These are phyloP conservation scores for Nothobranchius furzeri DNA, from an alignment of 2,113 vertebrate species.

Conservation along the genomic window DNA sequence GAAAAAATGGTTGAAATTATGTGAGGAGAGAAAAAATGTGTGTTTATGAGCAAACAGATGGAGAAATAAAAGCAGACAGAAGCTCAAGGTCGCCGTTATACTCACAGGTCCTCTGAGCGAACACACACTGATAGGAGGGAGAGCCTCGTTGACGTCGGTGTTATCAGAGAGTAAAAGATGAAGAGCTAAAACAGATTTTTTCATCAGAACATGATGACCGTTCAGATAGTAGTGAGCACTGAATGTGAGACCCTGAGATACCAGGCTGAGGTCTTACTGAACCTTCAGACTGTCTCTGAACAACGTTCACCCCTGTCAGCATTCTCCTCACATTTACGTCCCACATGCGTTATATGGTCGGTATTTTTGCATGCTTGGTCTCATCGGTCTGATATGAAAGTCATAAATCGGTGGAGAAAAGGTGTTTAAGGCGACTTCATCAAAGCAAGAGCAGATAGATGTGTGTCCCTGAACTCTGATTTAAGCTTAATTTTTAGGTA, in stretches of 20 bases:
- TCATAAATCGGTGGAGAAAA: background rate
- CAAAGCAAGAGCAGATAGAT: too few relatives aligned
- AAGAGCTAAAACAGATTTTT: slow-evolving; percentile 31
- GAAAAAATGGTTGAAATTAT: slow-evolving; percentile 11
- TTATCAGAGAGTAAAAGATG: slow-evolving; percentile 37
- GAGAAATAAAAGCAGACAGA: slow-evolving; percentile 17
- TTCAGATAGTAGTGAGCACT: slow-evolving; percentile 21
- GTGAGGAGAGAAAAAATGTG: background rate
- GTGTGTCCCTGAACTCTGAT: too few relatives aligned
- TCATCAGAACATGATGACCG: slow-evolving; percentile 15
- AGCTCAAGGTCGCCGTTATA: slow-evolving; percentile 47
- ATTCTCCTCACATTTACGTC: slow-evolving; percentile 26
- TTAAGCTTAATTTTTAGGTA: too few relatives aligned
- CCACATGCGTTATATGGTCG: slow-evolving; percentile 27
- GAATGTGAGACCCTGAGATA: slow-evolving; percentile 30
- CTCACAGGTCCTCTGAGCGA: slow-evolving; percentile 1
- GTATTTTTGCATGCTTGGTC: slow-evolving; percentile 8
- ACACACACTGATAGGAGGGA: slow-evolving; percentile 15
- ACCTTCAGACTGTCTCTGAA: slow-evolving; percentile 39
- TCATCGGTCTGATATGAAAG: background rate
- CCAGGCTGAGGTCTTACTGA: slow-evolving; percentile 22
- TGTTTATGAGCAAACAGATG: background rate
- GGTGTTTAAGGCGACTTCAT: background rate
- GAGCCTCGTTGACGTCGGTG: slow-evolving; percentile 32
- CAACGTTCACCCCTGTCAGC: background rate